Percentiles rank a stretch among this genome's conserved stretches.
Conservation (phyloP, 2,113 vertebrate genomes). For the Ardeotis arabs region DNA sequence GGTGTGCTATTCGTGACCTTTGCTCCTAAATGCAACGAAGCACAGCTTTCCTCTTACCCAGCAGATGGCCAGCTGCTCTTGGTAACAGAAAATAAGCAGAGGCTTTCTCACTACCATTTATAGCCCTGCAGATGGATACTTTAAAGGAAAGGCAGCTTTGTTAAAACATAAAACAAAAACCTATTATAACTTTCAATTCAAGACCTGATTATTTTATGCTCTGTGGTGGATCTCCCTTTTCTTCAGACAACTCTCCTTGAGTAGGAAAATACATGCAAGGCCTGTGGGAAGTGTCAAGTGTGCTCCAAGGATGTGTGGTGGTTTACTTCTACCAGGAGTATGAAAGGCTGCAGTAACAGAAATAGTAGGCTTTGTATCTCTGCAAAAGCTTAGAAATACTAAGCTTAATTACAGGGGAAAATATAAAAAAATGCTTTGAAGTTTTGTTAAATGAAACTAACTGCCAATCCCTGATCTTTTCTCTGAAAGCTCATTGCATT, state of each 20-base stretch:
- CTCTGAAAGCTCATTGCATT: not conserved
- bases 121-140: slow-evolving; percentile 18
- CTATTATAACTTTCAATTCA: not conserved
- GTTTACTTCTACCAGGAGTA: not conserved
- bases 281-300: not conserved
- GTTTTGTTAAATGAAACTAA: not conserved
- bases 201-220: not conserved
- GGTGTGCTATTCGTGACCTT: not conserved
- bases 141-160: slow-evolving; percentile 13
- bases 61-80: slow-evolving; percentile 26
- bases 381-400: not conserved
- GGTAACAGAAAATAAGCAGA: slow-evolving; percentile 41
- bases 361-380: not conserved
- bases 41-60: not conserved
- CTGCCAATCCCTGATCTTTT: not conserved
- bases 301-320: not conserved
- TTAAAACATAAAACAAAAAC: slow-evolving; percentile 6
- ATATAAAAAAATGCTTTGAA: not conserved
- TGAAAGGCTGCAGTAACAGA: not conserved
- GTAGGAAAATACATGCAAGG: not conserved
- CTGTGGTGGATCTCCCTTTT: not conserved
- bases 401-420: not conserved
- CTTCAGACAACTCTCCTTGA: not conserved
- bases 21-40: slow-evolving; percentile 6
- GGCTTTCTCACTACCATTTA: slow-evolving; percentile 8